Base-by-base conservation (phyloP, 1,140 invertebrate genomes). In the Leptinotarsa texana region DNA sequence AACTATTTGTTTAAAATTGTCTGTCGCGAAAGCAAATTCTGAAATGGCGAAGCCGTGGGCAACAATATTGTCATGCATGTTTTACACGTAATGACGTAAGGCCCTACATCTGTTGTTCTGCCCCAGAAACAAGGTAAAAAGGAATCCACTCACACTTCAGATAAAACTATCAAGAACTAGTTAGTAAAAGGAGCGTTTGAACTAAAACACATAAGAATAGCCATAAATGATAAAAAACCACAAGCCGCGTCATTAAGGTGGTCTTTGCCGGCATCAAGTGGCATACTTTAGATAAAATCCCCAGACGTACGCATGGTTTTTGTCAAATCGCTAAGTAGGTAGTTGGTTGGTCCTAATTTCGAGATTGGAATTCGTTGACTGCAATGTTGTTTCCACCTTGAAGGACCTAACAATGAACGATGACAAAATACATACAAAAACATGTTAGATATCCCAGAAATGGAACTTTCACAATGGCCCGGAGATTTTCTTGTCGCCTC, bases 301-400 rank as follows among this genome's bases (percentile, higher is more conserved):
- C 42, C 69, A n/a, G 42, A 27, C 21, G 57, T 74, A 68, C 73
- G 68, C 74, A 74, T 78, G 77, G 72, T 78, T 76, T 74, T 71
- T 75, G 77, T 78, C 77, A 78, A 76, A 74, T 74, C 69, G 69
- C 73, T 78, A 78, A 78, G 75, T 78, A 78, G 74, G 48, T 71
- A 66, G 72, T 49, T 48, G 51, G 51, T 3, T 48, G 51, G 51
- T 57, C 51, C 47, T 51, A 71, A 62, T 71, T 71, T 49, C 61
- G 22, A 57, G 69, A 27, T 71, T 61, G 22, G 22, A 57, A 57
- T 57, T 57, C 51, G 51, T 17, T 18, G 51, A 57, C 51, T 57
- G 65, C 24, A 67, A 67, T 67, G 65, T 67, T 27, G 17, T 67
- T 67, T 67, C 65, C 65, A 67, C 65, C 65, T 67, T 67, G 65